These are phyloP conservation scores for Bettongia penicillata DNA, from an alignment of 2,113 vertebrate genomes.

Conservation along the genomic window DNA sequence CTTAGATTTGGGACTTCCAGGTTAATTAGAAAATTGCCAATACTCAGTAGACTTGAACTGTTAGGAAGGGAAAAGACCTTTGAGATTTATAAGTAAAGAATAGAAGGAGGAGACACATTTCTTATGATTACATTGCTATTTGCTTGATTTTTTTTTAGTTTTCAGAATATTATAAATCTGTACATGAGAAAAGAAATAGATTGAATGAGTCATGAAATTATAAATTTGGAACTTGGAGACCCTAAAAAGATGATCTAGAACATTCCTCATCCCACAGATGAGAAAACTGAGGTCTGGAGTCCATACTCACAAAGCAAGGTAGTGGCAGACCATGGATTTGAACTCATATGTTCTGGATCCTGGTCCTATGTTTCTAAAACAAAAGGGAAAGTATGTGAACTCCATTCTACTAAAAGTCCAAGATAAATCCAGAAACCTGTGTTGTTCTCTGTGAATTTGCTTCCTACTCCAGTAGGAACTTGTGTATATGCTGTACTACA, in stretches of 20 bases:
- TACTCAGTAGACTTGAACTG: background rate
- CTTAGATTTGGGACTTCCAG: background rate
- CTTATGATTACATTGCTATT: background rate
- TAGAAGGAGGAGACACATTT: background rate
- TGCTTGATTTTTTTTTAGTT: background rate
- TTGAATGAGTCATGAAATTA: background rate
- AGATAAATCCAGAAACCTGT: background rate
- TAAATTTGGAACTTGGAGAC: background rate
- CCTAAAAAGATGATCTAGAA: background rate
- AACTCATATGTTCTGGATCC: background rate
- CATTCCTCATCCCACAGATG: background rate
- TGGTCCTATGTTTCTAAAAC: background rate
- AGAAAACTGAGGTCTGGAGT: background rate
- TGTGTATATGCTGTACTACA: background rate
- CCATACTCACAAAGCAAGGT: background rate
- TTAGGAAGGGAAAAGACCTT: background rate
- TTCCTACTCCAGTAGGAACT: background rate
- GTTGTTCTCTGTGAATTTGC: background rate
- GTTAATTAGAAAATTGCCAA: background rate
- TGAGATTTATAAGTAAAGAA: background rate
- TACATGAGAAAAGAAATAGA: background rate
- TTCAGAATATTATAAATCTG: background rate
- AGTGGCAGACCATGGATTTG: background rate
- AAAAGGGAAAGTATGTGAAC: background rate
- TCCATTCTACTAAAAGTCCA: background rate